Evolutionary conservation across 2,888 invertebrate species (phyloP).

Genomic region (Eupithecia insigniata): DNA sequence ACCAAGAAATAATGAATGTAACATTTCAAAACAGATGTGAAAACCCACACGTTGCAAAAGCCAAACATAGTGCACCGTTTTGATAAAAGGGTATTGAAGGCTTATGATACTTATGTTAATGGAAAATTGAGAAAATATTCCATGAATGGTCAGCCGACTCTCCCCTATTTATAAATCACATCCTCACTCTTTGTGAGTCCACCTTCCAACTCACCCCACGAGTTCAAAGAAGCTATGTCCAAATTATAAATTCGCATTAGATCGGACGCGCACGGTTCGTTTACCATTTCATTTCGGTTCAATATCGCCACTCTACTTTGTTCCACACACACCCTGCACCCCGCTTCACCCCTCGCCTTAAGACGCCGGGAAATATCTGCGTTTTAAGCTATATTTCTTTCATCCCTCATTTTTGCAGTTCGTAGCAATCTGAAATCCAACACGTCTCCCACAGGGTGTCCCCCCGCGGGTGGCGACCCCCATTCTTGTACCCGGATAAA

Average conservation of each 20-base stretch:
- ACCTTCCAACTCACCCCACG: conserved; percentile 70
- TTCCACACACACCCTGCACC: conserved; percentile 72
- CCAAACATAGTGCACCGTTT: conserved; percentile 7
- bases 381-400: conserved; percentile 86
- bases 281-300: conserved; percentile 84
- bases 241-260: conserved; percentile 85
- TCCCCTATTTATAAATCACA: conserved; percentile 77
- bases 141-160: conserved; percentile 62
- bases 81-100: neutral
- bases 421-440: conserved; percentile 85
- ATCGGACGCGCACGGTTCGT: conserved; percentile 84
- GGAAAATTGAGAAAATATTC: conserved; percentile 54
- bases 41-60: conserved; percentile 5
- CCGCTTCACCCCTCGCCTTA: conserved; percentile 77
- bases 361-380: conserved; percentile 85
- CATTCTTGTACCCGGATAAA: conserved; percentile 84
- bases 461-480: conserved; percentile 76
- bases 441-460: conserved; percentile 81
- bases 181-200: conserved; percentile 78
- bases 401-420: conserved; percentile 86
- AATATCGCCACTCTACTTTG: conserved; percentile 84
- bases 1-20: neutral
- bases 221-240: conserved; percentile 84
- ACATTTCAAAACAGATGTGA: conserved; percentile 4
- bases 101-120: conserved; percentile 59